Base-by-base conservation (phyloP, 2,113 vertebrate species). In the Stictonetta naevosa region DNA sequence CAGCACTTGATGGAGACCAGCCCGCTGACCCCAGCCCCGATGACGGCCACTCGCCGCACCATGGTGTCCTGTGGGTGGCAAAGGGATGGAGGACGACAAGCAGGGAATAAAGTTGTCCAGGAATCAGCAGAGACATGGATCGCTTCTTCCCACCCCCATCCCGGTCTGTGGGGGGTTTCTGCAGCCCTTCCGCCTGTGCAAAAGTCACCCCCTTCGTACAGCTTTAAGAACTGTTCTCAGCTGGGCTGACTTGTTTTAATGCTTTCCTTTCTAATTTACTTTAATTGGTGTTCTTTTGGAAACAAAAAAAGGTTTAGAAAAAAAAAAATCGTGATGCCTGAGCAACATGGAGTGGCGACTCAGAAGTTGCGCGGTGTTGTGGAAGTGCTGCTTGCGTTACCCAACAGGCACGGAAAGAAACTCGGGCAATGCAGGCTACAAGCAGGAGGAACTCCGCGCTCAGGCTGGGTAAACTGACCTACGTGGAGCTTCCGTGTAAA, bases 1-100 rank as follows among this genome's bases (percentile, higher is more conserved):
- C 99, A 99, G 90, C 96, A 97, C 84, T 99, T 99, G 82, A 99
- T 88, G 60, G 98, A 98, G 42, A 78, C 96, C 93, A 99, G 96
- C 48, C 99, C 99, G 3, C 98, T 97, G 12, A 86, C 95, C 1
- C 99, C 99, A 0, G 98, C 99, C 53, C 99, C 99, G 1, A 99
- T 94, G 69, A 99, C 83, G 0, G 98, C 99, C 33, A 99, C 98
- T 2, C 93, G 93, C 85, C 3, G 97, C 74, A 93, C 96, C 98
- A 98, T 98, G 52, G 19, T 93, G 8, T 59, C 29, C 76, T 31
- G 44, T 56, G 28, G 92, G 60, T 33, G 60, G 73, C 4, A 20
- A 46, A 1, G 1, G 68, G 19, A 38, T 0, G 0, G 9, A 0
- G 7, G 4, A 44, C 0, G 1, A 87, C 33, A 18, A n/a, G 25